phyloP scores from a whole-genome alignment of 2,888 invertebrate species.

The Clunio marinus region DNA sequence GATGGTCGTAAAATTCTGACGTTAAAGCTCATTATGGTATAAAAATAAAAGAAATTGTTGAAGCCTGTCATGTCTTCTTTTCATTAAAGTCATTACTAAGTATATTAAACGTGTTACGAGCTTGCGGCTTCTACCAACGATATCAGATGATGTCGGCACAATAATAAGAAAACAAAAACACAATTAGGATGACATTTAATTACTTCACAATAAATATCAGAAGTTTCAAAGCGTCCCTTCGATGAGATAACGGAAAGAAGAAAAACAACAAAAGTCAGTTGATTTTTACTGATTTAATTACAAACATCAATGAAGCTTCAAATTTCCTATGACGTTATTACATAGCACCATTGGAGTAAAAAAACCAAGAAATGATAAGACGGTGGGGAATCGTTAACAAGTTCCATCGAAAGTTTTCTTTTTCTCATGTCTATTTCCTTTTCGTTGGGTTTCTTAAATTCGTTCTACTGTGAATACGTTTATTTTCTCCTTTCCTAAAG shows the following conservation, averaged over 20 bases:
- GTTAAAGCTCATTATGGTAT: too few species aligned
- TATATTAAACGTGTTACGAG: too few species aligned
- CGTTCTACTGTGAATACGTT: too few species aligned
- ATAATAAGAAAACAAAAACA: neutral
- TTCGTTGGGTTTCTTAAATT: neutral
- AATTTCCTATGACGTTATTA: neutral
- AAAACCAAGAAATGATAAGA: constrained; percentile 17
- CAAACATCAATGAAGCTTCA: neutral
- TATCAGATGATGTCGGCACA: neutral
- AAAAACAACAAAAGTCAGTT: constrained; percentile 18
- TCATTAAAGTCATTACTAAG: too few species aligned
- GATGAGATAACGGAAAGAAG: neutral
- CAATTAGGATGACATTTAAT: constrained; percentile 20
- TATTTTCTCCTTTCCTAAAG: too few species aligned
- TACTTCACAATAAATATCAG: neutral
- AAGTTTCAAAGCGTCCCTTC: neutral
- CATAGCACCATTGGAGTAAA: neutral
- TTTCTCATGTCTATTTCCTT: neutral
- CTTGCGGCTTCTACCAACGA: too few species aligned
- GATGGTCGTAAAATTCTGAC: neutral
- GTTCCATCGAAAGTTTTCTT: neutral
- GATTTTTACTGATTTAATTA: constrained; percentile 31
- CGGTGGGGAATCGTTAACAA: too few species aligned
- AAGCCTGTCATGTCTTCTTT: too few species aligned
- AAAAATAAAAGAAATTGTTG: too few species aligned